These are phyloP conservation scores for Mus caroli DNA, from an alignment of 2,797 vertebrate species.

Conservation along the genomic window DNA sequence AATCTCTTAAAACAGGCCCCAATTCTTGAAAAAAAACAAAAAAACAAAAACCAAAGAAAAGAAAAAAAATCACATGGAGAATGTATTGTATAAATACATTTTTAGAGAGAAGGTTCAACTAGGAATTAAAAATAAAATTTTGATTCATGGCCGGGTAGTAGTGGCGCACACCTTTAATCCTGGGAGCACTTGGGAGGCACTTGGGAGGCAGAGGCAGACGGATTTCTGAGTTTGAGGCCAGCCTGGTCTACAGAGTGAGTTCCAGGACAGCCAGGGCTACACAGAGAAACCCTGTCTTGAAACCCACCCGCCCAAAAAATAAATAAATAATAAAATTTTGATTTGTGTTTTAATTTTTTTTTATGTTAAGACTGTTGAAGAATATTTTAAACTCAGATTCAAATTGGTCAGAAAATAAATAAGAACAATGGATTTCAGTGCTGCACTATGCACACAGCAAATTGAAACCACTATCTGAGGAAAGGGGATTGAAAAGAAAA, in stretches of 20 bases:
- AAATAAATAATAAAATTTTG: neutral
- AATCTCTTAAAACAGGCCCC: neutral
- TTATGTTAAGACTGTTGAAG: neutral
- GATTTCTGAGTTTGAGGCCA: too few species aligned
- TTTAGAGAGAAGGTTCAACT: neutral
- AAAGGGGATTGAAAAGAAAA: slow-evolving; percentile 4
- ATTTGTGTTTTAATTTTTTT: neutral
- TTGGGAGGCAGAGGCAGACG: too few species aligned
- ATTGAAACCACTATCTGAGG: neutral
- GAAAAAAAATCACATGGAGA: neutral
- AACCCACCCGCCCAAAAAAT: too few species aligned
- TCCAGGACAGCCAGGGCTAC: too few species aligned
- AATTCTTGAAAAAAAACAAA: neutral
- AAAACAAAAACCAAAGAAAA: neutral
- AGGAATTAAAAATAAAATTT: neutral
- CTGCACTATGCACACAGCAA: neutral
- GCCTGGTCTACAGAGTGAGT: too few species aligned
- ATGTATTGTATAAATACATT: neutral
- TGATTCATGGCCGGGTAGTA: neutral
- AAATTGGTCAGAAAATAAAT: neutral
- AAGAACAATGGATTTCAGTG: neutral
- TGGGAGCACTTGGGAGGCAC: too few species aligned
- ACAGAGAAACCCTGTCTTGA: too few species aligned
- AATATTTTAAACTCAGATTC: slow-evolving; percentile 42
- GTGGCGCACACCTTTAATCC: too few species aligned